Evolutionary conservation across 2,888 invertebrate species (phyloP), one percentile per base, ranked within the genome.

Genomic region (Clostera curtula): DNA sequence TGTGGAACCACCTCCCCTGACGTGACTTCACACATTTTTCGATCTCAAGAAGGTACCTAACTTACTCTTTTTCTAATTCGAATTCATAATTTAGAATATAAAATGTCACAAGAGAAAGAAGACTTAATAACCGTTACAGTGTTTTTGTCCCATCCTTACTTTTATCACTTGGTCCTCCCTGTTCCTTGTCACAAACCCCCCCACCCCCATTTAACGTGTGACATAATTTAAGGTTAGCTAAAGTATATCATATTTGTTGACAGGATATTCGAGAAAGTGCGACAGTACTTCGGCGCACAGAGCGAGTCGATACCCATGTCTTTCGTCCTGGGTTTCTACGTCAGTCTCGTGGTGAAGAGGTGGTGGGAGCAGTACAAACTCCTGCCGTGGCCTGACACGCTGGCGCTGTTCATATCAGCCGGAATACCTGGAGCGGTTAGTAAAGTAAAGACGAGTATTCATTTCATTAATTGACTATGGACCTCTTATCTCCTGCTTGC

Each of bases 291-390:
- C 69, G 90, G 93, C 33, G 90, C 91, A 54, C 95, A 94, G 72
- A 92, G 92, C 63, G 95, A 93, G 68, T 92, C 93, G 34, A 95
- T 97, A 62, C 97, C 97, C 18, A 93, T 97, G 90, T 95, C 96
- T 14, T 97, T 97, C 84, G 95, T 97, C 28, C 88, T 97, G 46
- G 97, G 96, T 32, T 97, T 97, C 86, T 97, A 96, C 83, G 96
- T 97, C 42, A 93, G 91, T 56, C 86, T 96, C 51, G 92, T 97
- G 27, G 95, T 97, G 48, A 92, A 93, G 62, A 87, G 97, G 54
- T 97, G 96, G 96, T 97, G 96, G 96, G 94, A 95, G 64, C 96
- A 97, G 70, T 96, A 96, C 85, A 91, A 92, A 73, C 85, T 94
- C 38, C 85, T 97, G 43, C 96, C 97, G 3, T 96, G 96, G 95